Base-by-base conservation (phyloP, 2,888 invertebrate species). In the Neoscelio sp. region DNA sequence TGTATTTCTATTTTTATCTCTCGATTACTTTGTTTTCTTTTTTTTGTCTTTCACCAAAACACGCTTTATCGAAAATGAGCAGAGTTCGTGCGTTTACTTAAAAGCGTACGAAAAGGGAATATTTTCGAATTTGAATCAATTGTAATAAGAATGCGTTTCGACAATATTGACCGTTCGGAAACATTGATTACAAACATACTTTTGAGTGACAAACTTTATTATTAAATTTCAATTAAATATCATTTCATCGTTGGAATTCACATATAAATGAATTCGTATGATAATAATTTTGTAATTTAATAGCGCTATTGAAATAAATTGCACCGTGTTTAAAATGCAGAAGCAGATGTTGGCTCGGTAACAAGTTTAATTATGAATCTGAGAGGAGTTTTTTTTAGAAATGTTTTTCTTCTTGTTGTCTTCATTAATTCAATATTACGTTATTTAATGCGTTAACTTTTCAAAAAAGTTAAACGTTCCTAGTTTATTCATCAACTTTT, bases 241-340 rank as follows among this genome's bases (percentile, higher is more conserved):
- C 17, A 56, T 60, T 60, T 60, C 30, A 46, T n/a, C 33, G 46
- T 46, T 17, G 12, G 60, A 33, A 8, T 33, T 7, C 13, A 60
- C 60, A 46, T 12, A 60, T 46, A 35, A 60, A 60, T 60, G 44
- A 60, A 60, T n/a, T 60, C 46, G 20, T 33, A 18, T 18, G 17
- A 33, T 35, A 38, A 20, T 60, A 7, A 33, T 44, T 60, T 33
- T 52, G n/a, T n/a, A 7, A 54, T 65, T 65, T 54, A 20, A 44
- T 65, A 65, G 54, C 23, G 54, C 23, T 8, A 42, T 30, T 42
- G 18, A 13, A 40, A 52, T 30, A 26, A 7, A 35, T 38, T 48
- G 35, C 35, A 62, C 46, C 65, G 65, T 28, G 52, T 40, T 50
- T 65, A 52, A 52, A 65, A 65, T 65, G 65, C 65, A 65, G 52